These are phyloP conservation scores for Porites australiensis DNA, from an alignment of 64 coral and sea anemone species.

Conservation along the genomic window DNA sequence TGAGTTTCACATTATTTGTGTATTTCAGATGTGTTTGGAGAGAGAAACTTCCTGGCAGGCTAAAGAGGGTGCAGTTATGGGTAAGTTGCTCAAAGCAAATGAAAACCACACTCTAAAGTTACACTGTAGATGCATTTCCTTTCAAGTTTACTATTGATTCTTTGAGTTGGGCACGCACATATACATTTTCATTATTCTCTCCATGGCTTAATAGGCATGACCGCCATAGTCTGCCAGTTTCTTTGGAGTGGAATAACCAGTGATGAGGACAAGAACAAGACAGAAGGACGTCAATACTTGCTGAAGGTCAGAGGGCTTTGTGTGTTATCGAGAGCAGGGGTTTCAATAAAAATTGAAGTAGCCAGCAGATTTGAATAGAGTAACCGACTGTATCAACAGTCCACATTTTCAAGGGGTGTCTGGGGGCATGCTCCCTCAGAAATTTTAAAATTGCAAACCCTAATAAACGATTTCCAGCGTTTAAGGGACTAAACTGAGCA, in stretches of 20 bases:
- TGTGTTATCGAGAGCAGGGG: not conserved
- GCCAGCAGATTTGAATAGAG: too few species aligned
- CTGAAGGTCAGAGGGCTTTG: slow-evolving; percentile 59
- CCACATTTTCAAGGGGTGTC: too few species aligned
- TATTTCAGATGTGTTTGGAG: slow-evolving; percentile 83
- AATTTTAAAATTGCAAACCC: too few species aligned
- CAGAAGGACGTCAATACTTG: slow-evolving; percentile 70
- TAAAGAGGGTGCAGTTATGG: slow-evolving; percentile 97
- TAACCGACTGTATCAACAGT: too few species aligned
- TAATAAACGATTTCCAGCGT: too few species aligned
- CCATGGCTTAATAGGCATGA: slow-evolving; percentile 79
- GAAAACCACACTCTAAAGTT: too few species aligned
- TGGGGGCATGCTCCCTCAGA: too few species aligned
- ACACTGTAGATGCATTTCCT: not conserved
- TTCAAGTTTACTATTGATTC: not conserved
- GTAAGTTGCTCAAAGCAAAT: slow-evolving; percentile 39
- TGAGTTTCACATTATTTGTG: not conserved
- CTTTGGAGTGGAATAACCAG: slow-evolving; percentile 66
- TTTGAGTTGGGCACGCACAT: not conserved
- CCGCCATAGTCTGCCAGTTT: slow-evolving; percentile 88
- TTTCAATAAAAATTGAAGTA: too few species aligned
- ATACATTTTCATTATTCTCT: not conserved
- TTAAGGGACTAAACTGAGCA: too few species aligned
- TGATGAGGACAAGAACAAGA: slow-evolving; percentile 19
- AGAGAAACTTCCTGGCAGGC: slow-evolving; percentile 97